These are phyloP conservation scores for Dicerorhinus sumatrensis DNA, from an alignment of 2,113 vertebrate genomes.

Conservation along the genomic window DNA sequence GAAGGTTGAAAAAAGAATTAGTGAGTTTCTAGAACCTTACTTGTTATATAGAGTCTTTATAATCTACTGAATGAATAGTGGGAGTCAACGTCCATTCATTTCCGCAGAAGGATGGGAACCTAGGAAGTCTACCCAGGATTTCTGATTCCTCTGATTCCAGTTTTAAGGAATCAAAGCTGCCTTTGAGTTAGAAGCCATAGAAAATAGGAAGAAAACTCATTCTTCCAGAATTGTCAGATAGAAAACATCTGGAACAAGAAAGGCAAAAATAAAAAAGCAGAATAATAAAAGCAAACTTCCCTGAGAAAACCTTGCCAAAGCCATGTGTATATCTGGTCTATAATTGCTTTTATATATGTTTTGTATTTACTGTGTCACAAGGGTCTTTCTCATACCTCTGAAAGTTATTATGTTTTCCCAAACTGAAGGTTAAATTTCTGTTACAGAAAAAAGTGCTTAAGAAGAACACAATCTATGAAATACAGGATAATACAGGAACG, in stretches of 20 bases:
- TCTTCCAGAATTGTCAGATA: background rate
- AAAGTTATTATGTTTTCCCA: background rate
- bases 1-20: background rate
- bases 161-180: background rate
- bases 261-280: background rate
- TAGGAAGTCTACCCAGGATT: background rate
- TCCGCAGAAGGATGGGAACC: background rate
- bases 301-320: background rate
- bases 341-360: background rate
- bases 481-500: conserved; percentile 25
- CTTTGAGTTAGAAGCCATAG: background rate
- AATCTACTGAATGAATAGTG: background rate
- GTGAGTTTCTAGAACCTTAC: background rate
- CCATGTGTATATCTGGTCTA: rapidly evolving
- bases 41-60: background rate
- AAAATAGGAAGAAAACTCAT: background rate
- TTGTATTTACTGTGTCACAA: background rate
- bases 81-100: background rate
- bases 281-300: background rate
- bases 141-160: background rate
- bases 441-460: conserved; percentile 39
- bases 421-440: background rate
- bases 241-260: background rate
- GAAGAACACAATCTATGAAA: conserved; percentile 55
- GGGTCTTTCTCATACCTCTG: background rate